Evolutionary conservation across 2,113 vertebrate species (phyloP).

Genomic region (Coryphaenoides rupestris): DNA sequence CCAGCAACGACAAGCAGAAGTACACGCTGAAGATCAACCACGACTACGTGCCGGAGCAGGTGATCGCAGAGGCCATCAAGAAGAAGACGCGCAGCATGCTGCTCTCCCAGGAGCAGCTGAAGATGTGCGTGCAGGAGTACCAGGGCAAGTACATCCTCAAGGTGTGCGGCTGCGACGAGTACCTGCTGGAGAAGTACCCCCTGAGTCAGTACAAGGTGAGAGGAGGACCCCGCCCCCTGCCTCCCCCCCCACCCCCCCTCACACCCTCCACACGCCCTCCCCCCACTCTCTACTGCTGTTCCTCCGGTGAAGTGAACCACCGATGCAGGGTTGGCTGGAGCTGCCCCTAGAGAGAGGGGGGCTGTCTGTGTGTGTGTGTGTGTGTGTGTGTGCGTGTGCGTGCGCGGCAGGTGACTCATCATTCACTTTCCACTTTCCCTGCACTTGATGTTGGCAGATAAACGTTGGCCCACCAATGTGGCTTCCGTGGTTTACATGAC

Average conservation of each 20-base stretch:
- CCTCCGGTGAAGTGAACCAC: too few relatives aligned
- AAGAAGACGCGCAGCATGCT: conserved; percentile 98
- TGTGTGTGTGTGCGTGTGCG: too few relatives aligned
- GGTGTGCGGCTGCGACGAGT: conserved; percentile 97
- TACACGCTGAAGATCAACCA: conserved; percentile 98
- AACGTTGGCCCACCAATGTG: conserved; percentile 21
- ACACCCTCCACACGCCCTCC: too few relatives aligned
- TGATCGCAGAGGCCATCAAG: conserved; percentile 96
- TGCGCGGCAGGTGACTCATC: too few relatives aligned
- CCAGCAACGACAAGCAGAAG: conserved; percentile 98
- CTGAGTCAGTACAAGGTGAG: conserved; percentile 98
- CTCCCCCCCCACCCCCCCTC: too few relatives aligned
- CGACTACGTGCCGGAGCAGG: conserved; percentile 95
- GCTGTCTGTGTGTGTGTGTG: too few relatives aligned
- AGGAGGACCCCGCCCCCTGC: conserved; percentile 2
- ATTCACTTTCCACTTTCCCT: too few relatives aligned
- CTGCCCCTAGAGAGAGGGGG: too few relatives aligned
- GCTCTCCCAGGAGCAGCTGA: conserved; percentile 93
- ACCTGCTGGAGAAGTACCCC: conserved; percentile 96
- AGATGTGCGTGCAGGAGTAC: conserved; percentile 97
- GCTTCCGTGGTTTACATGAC: too few relatives aligned
- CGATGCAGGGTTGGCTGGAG: too few relatives aligned
- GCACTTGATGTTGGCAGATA: background rate
- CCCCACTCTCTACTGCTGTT: too few relatives aligned
- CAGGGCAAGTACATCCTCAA: conserved; percentile 99